These are phyloP conservation scores for Micromussa lordhowensis DNA, from an alignment of 92 coral and sea anemone species.

Conservation along the genomic window DNA sequence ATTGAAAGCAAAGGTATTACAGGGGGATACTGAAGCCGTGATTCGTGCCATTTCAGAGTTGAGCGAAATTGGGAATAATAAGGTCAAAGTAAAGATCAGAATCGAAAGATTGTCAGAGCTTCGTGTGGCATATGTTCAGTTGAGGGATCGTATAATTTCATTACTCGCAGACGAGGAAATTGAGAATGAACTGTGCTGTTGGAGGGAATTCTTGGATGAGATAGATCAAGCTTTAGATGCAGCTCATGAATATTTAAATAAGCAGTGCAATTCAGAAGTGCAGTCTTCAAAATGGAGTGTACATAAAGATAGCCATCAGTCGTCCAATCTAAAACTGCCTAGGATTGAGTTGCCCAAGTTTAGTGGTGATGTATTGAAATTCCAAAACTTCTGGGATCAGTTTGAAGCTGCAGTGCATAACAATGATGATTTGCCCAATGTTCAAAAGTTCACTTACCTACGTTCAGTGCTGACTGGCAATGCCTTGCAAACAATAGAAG, in stretches of 20 bases:
- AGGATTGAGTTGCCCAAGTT: conserved; percentile 30
- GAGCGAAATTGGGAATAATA: no score
- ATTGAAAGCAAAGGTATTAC: no score
- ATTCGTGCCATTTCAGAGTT: no score
- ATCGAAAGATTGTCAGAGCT: no score
- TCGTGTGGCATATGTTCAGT: conserved; percentile 19
- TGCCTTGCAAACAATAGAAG: conserved; percentile 47
- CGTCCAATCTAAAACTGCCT: conserved; percentile 19
- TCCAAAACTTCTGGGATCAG: conserved; percentile 49
- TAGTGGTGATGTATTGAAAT: conserved; percentile 38
- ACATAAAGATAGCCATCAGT: conserved; percentile 2
- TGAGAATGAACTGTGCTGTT: conserved; percentile 17
- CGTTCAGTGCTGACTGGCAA: conserved; percentile 38
- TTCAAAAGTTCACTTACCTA: conserved; percentile 50
- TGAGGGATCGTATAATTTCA: conserved; percentile 10
- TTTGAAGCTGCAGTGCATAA: conserved; percentile 45
- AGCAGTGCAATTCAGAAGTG: conserved; percentile 9
- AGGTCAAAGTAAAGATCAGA: no score
- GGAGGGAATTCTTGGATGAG: conserved; percentile 10
- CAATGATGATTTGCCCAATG: conserved; percentile 41
- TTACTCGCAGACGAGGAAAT: conserved; percentile 23
- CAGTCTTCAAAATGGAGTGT: conserved; percentile 10
- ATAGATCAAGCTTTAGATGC: conserved; percentile 28
- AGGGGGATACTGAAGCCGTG: no score
- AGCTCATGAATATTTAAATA: conserved; percentile 19